Base-by-base conservation (phyloP, 2,888 invertebrate genomes). In the Melikaiella ostensackeni region DNA sequence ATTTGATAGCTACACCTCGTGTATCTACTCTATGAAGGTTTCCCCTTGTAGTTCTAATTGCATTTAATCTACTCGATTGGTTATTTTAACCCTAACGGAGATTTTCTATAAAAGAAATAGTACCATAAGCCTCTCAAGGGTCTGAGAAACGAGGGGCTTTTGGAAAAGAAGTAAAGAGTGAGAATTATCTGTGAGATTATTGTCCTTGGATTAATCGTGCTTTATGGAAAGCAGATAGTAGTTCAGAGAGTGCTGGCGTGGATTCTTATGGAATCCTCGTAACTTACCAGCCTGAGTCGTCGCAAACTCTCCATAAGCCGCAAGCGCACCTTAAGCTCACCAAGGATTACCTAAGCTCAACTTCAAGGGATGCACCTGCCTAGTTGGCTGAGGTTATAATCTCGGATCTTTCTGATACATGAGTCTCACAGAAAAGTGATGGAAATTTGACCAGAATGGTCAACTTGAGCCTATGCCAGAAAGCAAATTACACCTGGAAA, bases 291-390 rank as follows among this genome's bases (percentile, higher is more conserved):
- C 79, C 81, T 84, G 81, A 83, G 81, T 81, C 81, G 80, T 82
- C 75, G 81, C 84, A 85, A 86, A 86, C 82, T 86, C 84, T 63
- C 77, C 76, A 82, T 83, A 85, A 84, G 83, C 80, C 70, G 79
- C 77, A 80, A 83, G 78, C 81, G 79, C 76, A 77, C 81, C 83
- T 83, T 86, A 85, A 87, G 85, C 84, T 83, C 82, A 75, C 82
- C 77, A 75, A 80, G 84, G 84, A 88, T 87, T 86, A 86, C 82
- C 80, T 78, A 79, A 83, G 80, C 83, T 82, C 76, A 80, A 84
- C 83, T 85, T 82, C 79, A 82, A 82, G 81, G 81, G 78, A 76
- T 80, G 81, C 83, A 82, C 78, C 83, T 84, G 83, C 80, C 81
- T 78, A 79, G 77, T 79, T 82, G 76, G 74, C 78, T 77, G 79